Base-by-base conservation (phyloP, 2,888 invertebrate species). In the Linnaemya vulpina region DNA sequence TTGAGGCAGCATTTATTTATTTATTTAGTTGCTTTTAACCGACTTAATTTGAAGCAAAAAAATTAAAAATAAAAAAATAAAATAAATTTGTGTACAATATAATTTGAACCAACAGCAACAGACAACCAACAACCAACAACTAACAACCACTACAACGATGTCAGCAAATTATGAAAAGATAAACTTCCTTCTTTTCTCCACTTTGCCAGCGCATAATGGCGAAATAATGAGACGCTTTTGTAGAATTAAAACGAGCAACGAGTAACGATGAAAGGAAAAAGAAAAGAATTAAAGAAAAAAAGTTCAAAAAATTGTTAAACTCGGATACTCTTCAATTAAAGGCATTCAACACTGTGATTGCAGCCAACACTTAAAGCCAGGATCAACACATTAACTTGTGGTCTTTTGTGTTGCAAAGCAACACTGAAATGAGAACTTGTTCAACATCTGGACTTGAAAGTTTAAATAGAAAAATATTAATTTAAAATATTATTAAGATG, bases 251-350 rank as follows among this genome's bases (percentile, higher is more conserved):
- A 22, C 43, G 43, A 20, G 20, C 76, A 55, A 51, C n/a, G n/a
- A 65, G 25, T 73, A 83, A 67, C 68, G 62, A 71, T 40, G 63
- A 68, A 79, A 79, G 49, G 40, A 71, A 71, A 40, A 55, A 38
- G 4, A 25, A 20, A 74, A 30, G 30, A 30, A 30, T 30, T 30
- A 30, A 30, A 30, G 5, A 30, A 30, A 30, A 30, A n/a, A n/a
- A n/a, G n/a, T n/a, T n/a, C n/a, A n/a, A n/a, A n/a, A 30, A 30
- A 5, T 30, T 5, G 30, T 30, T 30, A 3, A n/a, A 5, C 30
- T 30, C 30, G 30, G n/a, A 46, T 30, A 73, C 86, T n/a, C n/a
- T 87, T 86, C 86, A 87, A 87, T 86, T 87, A 87, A 86, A 86
- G 78, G 70, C 81, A 86, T 87, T 86, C 86, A 86, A 81, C 78